Conservation (phyloP, 2,113 vertebrate species). For the Paradisaea rubra region DNA sequence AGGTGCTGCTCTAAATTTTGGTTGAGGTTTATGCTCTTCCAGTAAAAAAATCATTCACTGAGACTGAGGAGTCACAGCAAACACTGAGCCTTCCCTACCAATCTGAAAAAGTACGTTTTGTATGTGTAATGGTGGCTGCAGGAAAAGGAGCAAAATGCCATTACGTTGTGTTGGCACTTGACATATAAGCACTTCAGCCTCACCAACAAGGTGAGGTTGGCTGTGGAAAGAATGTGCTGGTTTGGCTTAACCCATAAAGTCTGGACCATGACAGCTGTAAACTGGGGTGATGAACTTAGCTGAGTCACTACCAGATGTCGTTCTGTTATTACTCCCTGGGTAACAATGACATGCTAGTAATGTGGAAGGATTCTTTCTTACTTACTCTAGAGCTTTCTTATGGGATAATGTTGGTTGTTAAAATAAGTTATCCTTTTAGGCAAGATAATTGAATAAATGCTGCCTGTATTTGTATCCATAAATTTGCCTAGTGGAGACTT, state of each 20-base stretch:
- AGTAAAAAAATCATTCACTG: neutral
- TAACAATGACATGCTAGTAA: neutral
- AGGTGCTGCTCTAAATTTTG: neutral
- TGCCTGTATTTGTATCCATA: neutral
- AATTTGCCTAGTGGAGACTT: neutral
- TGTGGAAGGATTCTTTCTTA: neutral
- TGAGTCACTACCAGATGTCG: neutral
- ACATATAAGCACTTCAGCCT: neutral
- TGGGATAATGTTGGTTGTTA: neutral
- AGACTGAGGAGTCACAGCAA: neutral
- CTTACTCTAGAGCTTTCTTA: neutral
- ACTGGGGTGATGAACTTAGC: neutral
- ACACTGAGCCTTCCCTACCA: neutral
- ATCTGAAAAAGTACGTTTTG: neutral
- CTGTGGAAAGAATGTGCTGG: neutral
- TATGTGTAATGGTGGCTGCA: neutral
- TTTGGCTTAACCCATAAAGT: neutral
- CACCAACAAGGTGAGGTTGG: accelerated
- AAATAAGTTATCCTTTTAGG: neutral
- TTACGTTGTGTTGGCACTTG: neutral
- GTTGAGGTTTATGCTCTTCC: neutral
- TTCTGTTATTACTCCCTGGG: neutral
- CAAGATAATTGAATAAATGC: neutral
- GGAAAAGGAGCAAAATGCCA: neutral
- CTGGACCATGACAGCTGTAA: neutral